Percentiles rank a stretch among this genome's conserved stretches.
These are phyloP conservation scores for Sander lucioperca DNA, from an alignment of 2,113 vertebrate species.

Conservation along the genomic window DNA sequence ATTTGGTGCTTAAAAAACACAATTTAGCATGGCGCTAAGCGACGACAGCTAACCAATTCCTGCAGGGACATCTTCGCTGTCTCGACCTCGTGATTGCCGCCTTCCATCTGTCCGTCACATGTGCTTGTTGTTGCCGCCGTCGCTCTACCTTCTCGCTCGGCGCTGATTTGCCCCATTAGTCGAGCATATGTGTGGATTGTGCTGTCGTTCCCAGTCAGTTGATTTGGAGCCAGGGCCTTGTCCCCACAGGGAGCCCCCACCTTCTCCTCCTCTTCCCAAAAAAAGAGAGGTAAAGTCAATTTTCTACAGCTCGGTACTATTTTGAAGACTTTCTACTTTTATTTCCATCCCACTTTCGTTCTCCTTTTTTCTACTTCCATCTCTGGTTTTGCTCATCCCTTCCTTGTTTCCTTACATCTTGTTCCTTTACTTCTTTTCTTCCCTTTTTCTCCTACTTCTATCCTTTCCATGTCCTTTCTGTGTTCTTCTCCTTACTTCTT, in stretches of 20 bases:
- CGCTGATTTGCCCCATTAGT: slow-evolving; percentile 61
- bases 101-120: slow-evolving; percentile 16
- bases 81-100: not conserved
- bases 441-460: not conserved
- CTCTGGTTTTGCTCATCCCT: not conserved
- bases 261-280: not conserved
- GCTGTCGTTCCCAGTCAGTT: slow-evolving; percentile 60
- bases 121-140: slow-evolving; percentile 17
- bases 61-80: not conserved
- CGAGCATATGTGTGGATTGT: slow-evolving; percentile 60
- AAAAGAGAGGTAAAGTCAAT: slow-evolving; percentile 5
- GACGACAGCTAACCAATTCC: not conserved
- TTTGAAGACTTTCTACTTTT: not conserved
- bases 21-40: slow-evolving; percentile 29
- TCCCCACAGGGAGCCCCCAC: slow-evolving; percentile 33
- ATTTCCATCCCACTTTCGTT: no score
- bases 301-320: not conserved
- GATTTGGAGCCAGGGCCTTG: slow-evolving; percentile 38
- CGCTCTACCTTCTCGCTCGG: slow-evolving; percentile 13
- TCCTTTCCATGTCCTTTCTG: not conserved
- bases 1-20: slow-evolving; percentile 45
- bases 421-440: not conserved
- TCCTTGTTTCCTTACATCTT: not conserved
- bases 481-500: no score
- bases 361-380: not conserved